phyloP scores from a whole-genome alignment of 2,888 invertebrate genomes.

The Acronicta alni region DNA sequence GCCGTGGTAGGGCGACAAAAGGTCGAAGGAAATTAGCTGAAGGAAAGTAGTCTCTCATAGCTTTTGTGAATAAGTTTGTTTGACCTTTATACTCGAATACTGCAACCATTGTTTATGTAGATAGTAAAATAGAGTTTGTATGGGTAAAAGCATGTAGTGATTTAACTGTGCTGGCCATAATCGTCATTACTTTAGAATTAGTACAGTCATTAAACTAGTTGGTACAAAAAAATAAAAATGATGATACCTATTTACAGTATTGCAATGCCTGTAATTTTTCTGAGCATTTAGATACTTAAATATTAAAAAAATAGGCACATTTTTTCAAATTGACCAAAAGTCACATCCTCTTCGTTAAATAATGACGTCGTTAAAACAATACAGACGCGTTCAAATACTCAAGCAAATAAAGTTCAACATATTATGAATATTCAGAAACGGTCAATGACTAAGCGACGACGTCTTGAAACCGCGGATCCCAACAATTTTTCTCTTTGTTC shows the following conservation, averaged over 20 bases:
- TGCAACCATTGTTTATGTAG: too few species aligned
- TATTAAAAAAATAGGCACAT: too few species aligned
- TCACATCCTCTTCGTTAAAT: constrained; percentile 30
- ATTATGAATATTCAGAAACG: constrained; percentile 53
- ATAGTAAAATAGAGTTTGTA: too few species aligned
- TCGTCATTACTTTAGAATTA: too few species aligned
- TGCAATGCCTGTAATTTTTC: too few species aligned
- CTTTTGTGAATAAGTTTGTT: not conserved
- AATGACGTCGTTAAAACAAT: constrained; percentile 29
- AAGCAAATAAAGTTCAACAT: constrained; percentile 37
- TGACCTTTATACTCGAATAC: too few species aligned
- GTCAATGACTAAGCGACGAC: constrained; percentile 39
- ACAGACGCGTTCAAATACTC: constrained; percentile 25
- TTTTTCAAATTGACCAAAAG: constrained; percentile 26
- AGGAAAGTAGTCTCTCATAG: constrained; percentile 3
- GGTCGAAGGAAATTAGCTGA: constrained; percentile 22
- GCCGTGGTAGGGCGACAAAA: constrained; percentile 21
- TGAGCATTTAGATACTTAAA: too few species aligned
- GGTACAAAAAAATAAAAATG: too few species aligned
- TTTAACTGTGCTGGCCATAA: too few species aligned
- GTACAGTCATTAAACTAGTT: too few species aligned
- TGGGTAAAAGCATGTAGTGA: too few species aligned
- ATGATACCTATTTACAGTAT: too few species aligned
- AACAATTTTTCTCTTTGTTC: constrained; percentile 54
- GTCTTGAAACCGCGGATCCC: constrained; percentile 28